Base-by-base conservation (phyloP, 2,113 vertebrate genomes). In the Oryzias javanicus region DNA sequence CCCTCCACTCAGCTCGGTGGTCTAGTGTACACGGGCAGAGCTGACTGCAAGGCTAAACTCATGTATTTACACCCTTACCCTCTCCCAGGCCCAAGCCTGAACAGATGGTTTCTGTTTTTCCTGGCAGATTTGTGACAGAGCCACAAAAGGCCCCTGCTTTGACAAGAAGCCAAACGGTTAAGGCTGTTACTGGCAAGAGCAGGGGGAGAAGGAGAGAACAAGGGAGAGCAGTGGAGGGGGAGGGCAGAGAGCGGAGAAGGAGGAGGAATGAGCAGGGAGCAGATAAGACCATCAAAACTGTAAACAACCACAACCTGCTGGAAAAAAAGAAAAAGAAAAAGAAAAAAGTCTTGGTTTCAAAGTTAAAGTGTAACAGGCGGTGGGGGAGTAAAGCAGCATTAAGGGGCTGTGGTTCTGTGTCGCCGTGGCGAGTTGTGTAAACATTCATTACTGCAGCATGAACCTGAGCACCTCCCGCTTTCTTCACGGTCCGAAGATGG, bases 51-150 rank as follows among this genome's bases (percentile, higher is more conserved):
- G 84, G 64, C 82, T 89, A 84, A 79, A 89, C 63, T 73, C 68
- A 14, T 81, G 80, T 63, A 81, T 61, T 87, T 89, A 88, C 75
- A 74, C 72, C 60, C 86, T 81, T 82, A 80, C 80, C 80, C 70
- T 74, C 48, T 57, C 89, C 89, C 81, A 80, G 86, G 89, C 74
- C 56, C 65, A 27, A 71, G 70, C 52, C n/a, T 44, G 51, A 88
- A 83, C 92, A 93, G 89, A 92, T 91, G 92, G 87, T 92, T 93
- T 81, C 55, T 91, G 88, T 92, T 94, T 92, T 93, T 88, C 87
- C 89, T 86, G 88, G 79, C 88, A 91, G 91, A 93, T 91, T 92
- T 92, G 90, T 80, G 88, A 92, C 86, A 77, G 81, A 91, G 90
- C 90, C 89, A 89, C 89, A 90, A 88, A 90, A 89, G 90, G 89